phyloP scores from a whole-genome alignment of 2,113 vertebrate genomes.

The Cryptomyrus ogoouensis region DNA sequence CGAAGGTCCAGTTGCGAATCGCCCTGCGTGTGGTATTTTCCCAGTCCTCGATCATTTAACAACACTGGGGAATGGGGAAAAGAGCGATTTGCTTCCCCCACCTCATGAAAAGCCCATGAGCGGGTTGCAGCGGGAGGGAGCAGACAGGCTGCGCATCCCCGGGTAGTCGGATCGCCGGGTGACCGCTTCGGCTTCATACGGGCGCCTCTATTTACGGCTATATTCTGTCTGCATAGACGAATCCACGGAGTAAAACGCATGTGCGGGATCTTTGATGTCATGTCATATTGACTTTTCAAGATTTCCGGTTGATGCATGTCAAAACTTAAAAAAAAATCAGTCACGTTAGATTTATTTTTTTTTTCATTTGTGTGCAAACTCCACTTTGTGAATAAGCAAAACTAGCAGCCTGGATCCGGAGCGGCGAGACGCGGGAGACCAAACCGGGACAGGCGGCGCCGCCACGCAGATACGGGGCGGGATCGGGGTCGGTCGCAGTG shows the following conservation, averaged over 20 bases:
- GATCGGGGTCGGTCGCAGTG: not conserved
- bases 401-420: not conserved
- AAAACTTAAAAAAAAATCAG: not conserved
- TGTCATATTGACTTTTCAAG: not conserved
- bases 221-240: not conserved
- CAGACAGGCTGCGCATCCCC: not conserved
- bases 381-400: not conserved
- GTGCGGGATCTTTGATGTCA: not conserved
- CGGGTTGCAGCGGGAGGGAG: not conserved
- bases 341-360: not conserved
- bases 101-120: not conserved
- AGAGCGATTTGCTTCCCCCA: not conserved
- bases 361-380: not conserved
- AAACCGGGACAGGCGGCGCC: not conserved
- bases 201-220: not conserved
- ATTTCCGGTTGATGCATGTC: not conserved
- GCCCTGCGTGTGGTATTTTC: not conserved
- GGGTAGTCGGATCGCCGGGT: not conserved
- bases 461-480: not conserved
- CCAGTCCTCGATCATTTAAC: not conserved
- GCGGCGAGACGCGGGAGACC: not conserved
- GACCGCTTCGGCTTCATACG: no score
- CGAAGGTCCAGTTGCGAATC: not conserved
- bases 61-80: not conserved
- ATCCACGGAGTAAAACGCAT: not conserved